These are phyloP conservation scores for Chrysolina americana DNA, from an alignment of 2,888 invertebrate genomes.

Conservation along the genomic window DNA sequence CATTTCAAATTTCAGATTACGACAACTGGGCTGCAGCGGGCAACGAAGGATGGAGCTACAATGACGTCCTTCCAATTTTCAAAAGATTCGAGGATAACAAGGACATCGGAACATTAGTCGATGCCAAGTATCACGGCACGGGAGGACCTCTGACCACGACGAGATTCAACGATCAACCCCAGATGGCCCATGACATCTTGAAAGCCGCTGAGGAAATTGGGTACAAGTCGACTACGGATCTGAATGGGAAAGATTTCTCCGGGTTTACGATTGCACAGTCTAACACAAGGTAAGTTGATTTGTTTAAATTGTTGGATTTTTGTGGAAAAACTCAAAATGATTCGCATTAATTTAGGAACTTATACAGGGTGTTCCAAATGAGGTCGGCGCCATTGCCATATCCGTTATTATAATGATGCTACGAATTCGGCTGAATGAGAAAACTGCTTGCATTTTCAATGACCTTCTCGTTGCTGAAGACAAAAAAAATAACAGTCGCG, in stretches of 20 bases:
- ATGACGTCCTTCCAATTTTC: conserved; percentile 84
- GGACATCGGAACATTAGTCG: conserved; percentile 75
- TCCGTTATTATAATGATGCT: too few relatives aligned
- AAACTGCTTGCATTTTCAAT: too few relatives aligned
- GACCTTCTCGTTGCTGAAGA: too few relatives aligned
- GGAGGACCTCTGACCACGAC: conserved; percentile 77
- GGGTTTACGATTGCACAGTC: conserved; percentile 80
- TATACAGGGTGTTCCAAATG: too few relatives aligned
- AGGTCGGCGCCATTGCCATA: too few relatives aligned
- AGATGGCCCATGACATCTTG: conserved; percentile 76
- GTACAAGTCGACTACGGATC: conserved; percentile 75
- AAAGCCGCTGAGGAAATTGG: conserved; percentile 76
- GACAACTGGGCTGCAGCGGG: conserved; percentile 83
- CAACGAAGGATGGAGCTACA: conserved; percentile 84
- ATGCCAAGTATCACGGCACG: conserved; percentile 74
- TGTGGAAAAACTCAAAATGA: too few relatives aligned
- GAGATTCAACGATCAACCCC: conserved; percentile 77
- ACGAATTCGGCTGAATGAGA: too few relatives aligned
- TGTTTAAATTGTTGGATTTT: too few relatives aligned
- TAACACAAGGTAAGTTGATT: conserved; percentile 72
- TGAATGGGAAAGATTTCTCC: conserved; percentile 75
- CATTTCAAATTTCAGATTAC: conserved; percentile 72
- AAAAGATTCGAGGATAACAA: conserved; percentile 78
- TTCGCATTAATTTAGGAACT: too few relatives aligned
- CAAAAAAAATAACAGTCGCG: too few relatives aligned